These are phyloP conservation scores for Hydropotes inermis DNA, from an alignment of 2,113 vertebrate species.

Conservation along the genomic window DNA sequence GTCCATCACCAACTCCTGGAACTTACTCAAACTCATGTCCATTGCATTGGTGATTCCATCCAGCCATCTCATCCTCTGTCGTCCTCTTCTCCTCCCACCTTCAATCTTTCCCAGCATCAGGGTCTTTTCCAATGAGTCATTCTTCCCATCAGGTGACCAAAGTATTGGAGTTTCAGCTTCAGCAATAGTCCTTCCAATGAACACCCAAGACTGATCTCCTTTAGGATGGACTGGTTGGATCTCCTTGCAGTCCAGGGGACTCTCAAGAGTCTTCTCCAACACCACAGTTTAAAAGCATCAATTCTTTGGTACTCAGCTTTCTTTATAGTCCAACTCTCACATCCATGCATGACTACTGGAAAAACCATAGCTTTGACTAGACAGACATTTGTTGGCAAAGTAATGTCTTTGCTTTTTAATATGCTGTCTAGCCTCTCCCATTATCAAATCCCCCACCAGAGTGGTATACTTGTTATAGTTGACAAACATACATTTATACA, in stretches of 20 bases:
- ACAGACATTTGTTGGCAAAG: background rate
- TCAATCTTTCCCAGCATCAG: background rate
- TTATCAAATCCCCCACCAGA: background rate
- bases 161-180: background rate
- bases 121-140: background rate
- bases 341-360: background rate
- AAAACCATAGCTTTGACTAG: background rate
- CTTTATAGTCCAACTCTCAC: background rate
- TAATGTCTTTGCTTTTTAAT: background rate
- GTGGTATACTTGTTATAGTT: background rate
- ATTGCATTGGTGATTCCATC: accelerated
- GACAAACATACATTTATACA: background rate
- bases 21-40: background rate
- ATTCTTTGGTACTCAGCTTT: background rate
- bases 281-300: background rate
- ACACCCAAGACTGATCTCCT: background rate
- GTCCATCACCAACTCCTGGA: background rate
- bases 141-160: accelerated
- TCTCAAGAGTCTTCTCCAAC: background rate
- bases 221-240: background rate
- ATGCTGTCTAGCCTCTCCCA: background rate
- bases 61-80: background rate
- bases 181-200: background rate
- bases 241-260: background rate
- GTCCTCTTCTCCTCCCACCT: accelerated